These are phyloP conservation scores for Oxyura jamaicensis DNA, from an alignment of 2,113 vertebrate species.

Conservation along the genomic window DNA sequence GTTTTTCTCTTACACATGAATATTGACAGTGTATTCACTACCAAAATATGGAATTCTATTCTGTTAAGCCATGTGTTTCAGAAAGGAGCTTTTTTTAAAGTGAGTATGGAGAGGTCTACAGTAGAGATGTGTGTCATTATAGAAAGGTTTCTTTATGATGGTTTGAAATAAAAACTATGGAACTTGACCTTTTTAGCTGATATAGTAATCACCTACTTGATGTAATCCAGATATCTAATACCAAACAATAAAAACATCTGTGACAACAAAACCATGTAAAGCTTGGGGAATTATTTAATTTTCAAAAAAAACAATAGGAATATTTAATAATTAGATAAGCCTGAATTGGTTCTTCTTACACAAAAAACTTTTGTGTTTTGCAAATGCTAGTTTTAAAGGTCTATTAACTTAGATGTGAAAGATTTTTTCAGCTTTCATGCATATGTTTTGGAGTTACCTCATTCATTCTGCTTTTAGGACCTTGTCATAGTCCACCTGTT, in stretches of 20 bases:
- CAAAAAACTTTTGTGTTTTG: conserved; percentile 54
- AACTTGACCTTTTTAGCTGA: conserved; percentile 70
- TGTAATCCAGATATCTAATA: conserved; percentile 77
- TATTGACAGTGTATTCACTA: background rate
- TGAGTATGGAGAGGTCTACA: background rate
- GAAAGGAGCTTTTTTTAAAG: background rate
- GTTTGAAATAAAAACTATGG: conserved; percentile 66
- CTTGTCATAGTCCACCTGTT: conserved; percentile 70
- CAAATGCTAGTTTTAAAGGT: conserved; percentile 32
- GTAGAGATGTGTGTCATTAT: conserved; percentile 57
- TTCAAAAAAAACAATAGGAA: conserved; percentile 33
- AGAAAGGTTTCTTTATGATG: conserved; percentile 61
- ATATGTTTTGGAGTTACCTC: conserved; percentile 50
- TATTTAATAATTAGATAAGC: conserved; percentile 60
- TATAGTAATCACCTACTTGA: conserved; percentile 75
- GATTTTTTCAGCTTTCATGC: conserved; percentile 19
- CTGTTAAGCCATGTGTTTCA: background rate
- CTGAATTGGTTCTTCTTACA: conserved; percentile 26
- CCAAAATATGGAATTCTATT: background rate
- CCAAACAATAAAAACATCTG: conserved; percentile 76
- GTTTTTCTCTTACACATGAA: background rate
- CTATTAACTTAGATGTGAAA: conserved; percentile 24
- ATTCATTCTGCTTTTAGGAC: conserved; percentile 54
- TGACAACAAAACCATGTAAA: conserved; percentile 69
- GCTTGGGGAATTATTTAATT: conserved; percentile 61